Evolutionary conservation across 2,888 invertebrate species (phyloP).

Genomic region (Eupithecia vulgata): DNA sequence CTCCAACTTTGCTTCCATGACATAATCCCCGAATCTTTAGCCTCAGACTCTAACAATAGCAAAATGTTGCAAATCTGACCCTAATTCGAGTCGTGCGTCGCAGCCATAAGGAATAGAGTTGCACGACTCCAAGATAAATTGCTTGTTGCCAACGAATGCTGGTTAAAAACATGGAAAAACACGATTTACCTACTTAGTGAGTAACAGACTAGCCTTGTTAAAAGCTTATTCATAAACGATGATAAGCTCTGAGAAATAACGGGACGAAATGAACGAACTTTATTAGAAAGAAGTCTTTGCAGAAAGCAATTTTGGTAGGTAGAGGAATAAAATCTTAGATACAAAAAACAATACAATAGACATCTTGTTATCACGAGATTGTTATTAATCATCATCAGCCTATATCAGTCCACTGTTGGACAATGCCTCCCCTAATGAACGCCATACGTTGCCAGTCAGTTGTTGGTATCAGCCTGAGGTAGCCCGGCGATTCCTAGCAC

Average conservation of each 20-base stretch:
- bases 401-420: too few relatives aligned
- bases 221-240: neutral
- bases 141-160: constrained; percentile 16
- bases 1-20: constrained; percentile 26
- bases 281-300: neutral
- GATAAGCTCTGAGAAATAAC: neutral
- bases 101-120: constrained; percentile 50
- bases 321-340: neutral
- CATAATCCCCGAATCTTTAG: constrained; percentile 37
- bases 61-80: constrained; percentile 43
- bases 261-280: neutral
- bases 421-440: too few relatives aligned
- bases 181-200: constrained; percentile 10
- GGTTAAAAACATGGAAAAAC: constrained; percentile 16
- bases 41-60: constrained; percentile 24
- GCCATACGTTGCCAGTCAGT: too few relatives aligned
- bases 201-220: neutral
- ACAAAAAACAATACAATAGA: neutral
- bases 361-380: neutral
- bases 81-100: constrained; percentile 48
- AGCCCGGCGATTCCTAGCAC: too few relatives aligned
- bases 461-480: too few relatives aligned
- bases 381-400: too few relatives aligned
- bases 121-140: constrained; percentile 25
- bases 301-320: neutral